Conservation (phyloP, 2,113 vertebrate species). For the Cinclus cinclus region DNA sequence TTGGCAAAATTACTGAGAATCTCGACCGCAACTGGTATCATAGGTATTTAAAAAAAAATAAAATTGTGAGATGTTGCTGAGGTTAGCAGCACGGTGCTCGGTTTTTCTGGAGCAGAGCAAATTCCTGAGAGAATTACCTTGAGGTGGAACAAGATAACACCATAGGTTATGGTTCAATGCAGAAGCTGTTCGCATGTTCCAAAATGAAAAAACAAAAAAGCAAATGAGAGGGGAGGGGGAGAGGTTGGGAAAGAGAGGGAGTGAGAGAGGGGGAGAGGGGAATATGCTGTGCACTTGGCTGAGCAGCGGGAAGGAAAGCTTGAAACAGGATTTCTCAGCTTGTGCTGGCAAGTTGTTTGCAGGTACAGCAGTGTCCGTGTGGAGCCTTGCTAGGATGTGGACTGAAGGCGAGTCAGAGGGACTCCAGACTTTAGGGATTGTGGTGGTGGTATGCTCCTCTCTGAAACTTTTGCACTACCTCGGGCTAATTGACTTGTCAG, state of each 20-base stretch:
- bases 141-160: constrained; percentile 24
- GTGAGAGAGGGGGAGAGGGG: not conserved
- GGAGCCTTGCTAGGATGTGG: constrained; percentile 70
- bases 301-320: constrained; percentile 35
- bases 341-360: not conserved
- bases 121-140: not conserved
- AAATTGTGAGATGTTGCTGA: not conserved
- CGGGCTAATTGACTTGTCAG: constrained; percentile 85
- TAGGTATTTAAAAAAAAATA: not conserved
- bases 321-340: constrained; percentile 32
- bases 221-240: not conserved
- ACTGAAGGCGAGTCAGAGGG: constrained; percentile 81
- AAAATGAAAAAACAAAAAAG: not conserved
- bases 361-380: not conserved
- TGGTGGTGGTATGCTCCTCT: constrained; percentile 84
- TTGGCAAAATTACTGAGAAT: not conserved
- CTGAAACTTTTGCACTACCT: constrained; percentile 90
- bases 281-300: constrained; percentile 24
- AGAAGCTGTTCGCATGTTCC: not conserved
- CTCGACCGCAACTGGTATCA: not conserved
- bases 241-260: not conserved
- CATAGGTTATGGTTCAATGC: constrained; percentile 5
- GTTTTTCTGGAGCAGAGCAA: constrained; percentile 12
- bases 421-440: constrained; percentile 84
- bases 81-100: not conserved